phyloP scores from a whole-genome alignment of 2,888 invertebrate species.

The Norana najaformis region DNA sequence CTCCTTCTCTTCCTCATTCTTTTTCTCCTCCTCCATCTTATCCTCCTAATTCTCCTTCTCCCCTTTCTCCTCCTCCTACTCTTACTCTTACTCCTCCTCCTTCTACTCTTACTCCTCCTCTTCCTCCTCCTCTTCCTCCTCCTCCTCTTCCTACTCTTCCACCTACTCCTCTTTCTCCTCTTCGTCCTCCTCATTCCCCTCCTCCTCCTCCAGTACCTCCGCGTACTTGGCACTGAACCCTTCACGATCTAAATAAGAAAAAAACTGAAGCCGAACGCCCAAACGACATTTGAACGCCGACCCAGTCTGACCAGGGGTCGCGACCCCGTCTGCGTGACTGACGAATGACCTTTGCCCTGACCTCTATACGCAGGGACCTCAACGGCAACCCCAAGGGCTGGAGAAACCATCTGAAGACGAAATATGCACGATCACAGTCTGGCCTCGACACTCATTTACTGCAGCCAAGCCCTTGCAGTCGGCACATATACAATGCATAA shows the following conservation, averaged over 20 bases:
- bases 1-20: too few species aligned
- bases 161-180: not conserved
- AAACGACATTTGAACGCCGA: conserved; percentile 9
- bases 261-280: not conserved
- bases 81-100: not conserved
- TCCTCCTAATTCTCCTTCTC: too few species aligned
- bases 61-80: not conserved
- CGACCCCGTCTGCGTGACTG: conserved; percentile 32
- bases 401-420: not conserved
- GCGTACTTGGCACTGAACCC: not conserved
- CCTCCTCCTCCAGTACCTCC: not conserved
- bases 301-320: not conserved
- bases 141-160: not conserved
- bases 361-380: not conserved
- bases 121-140: not conserved
- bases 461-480: too few species aligned
- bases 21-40: too few species aligned
- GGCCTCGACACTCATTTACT: too few species aligned
- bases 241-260: not conserved
- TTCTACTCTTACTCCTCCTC: not conserved
- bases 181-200: not conserved
- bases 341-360: conserved; percentile 18
- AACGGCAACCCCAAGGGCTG: not conserved
- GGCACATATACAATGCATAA: too few species aligned
- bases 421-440: not conserved